Percentiles rank a stretch among this genome's conserved stretches.
phyloP scores from a whole-genome alignment of 2,888 invertebrate species.

The Beris chalybata region DNA sequence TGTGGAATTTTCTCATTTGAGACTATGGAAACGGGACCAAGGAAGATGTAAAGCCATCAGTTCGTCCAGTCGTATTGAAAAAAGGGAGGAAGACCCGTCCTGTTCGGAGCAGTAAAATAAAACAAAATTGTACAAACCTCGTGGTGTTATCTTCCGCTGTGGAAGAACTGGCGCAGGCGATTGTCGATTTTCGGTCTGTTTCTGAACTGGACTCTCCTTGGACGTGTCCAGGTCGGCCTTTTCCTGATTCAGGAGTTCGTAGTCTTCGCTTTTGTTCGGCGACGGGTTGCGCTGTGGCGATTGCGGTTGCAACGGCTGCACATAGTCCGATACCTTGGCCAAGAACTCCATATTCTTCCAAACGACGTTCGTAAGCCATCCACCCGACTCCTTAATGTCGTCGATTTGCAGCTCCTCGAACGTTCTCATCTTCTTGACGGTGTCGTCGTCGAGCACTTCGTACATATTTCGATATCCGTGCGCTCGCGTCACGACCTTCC shows the following conservation, averaged over 20 bases:
- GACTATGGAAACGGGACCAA: no score
- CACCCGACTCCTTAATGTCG: constrained; percentile 53
- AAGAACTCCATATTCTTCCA: constrained; percentile 47
- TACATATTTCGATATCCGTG: constrained; percentile 72
- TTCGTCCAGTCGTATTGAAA: no score
- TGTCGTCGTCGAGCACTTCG: constrained; percentile 70
- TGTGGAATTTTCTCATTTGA: no score
- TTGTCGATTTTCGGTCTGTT: constrained; percentile 59
- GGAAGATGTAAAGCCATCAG: no score
- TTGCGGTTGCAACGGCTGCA: constrained; percentile 43
- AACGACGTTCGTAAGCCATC: constrained; percentile 53
- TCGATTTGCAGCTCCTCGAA: constrained; percentile 83
- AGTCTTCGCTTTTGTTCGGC: constrained; percentile 45
- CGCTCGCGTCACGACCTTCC: constrained; percentile 48
- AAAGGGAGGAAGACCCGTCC: no score
- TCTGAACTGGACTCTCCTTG: constrained; percentile 64
- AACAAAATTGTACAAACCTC: no score
- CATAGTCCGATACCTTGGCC: constrained; percentile 51
- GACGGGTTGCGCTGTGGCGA: constrained; percentile 40
- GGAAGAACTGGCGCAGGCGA: constrained; percentile 43
- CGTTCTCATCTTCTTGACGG: constrained; percentile 75
- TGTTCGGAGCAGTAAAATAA: no score
- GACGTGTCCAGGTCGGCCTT: constrained; percentile 32
- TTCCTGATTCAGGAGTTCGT: constrained; percentile 47
- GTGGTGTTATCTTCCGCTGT: constrained; percentile 44